These are phyloP conservation scores for Porphyrio hochstetteri DNA, from an alignment of 2,113 vertebrate species.

Conservation along the genomic window DNA sequence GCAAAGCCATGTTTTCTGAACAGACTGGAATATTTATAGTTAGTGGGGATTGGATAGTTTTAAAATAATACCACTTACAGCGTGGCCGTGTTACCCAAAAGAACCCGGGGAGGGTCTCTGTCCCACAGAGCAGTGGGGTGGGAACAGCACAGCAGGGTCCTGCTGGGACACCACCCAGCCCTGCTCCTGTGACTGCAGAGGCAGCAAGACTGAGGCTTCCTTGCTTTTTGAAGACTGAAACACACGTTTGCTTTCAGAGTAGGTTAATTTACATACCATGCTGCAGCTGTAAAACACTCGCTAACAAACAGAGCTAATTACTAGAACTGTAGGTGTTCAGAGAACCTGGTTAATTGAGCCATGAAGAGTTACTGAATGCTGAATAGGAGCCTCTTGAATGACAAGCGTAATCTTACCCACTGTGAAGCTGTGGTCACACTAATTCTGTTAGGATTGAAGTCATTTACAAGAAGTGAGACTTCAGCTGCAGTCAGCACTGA, in stretches of 20 bases:
- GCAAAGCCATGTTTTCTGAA: not conserved
- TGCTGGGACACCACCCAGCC: not conserved
- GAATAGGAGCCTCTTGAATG: not conserved
- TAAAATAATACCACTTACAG: not conserved
- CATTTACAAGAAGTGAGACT: constrained; percentile 85
- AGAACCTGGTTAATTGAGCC: not conserved
- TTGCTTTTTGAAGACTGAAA: not conserved
- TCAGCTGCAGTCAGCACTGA: constrained; percentile 61
- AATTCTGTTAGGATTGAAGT: constrained; percentile 72
- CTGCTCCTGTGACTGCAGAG: not conserved
- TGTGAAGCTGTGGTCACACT: constrained; percentile 72
- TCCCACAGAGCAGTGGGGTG: not conserved
- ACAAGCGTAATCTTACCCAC: not conserved
- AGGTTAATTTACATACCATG: not conserved
- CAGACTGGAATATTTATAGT: not conserved
- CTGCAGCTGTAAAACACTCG: not conserved
- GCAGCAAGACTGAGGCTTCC: not conserved
- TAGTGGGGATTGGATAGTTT: not conserved
- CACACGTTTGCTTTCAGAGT: not conserved
- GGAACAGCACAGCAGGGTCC: not conserved
- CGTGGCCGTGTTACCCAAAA: rapidly evolving
- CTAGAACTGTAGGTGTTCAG: not conserved
- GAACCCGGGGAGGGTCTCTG: not conserved
- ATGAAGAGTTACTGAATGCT: not conserved
- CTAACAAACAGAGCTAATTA: not conserved